Base-by-base conservation (phyloP, 2,888 invertebrate genomes). In the Hypena proboscidalis region DNA sequence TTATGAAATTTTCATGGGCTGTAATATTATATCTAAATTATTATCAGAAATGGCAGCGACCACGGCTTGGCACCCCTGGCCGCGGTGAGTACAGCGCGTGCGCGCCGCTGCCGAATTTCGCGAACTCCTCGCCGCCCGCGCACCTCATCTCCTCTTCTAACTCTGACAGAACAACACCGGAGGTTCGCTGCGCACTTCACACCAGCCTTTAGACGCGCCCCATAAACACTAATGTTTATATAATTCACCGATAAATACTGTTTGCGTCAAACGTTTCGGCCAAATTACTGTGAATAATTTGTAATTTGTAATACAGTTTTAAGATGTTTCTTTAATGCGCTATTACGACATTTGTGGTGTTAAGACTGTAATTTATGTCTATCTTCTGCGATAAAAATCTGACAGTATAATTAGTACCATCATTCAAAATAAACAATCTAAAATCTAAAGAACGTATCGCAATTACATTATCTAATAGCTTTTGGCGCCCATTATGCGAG, bases 31-130 rank as follows among this genome's bases (percentile, higher is more conserved):
- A 7, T n/a, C n/a, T n/a, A 13, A 8, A 34, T 9, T 20, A 21
- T 36, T 21, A 4, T 26, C 36, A 39, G 35, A 35, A 42, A 47
- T 49, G 27, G 59, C 54, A 52, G 45, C 52, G 57, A 61, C 68
- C 70, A 53, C 32, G 48, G 61, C 60, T 70, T 47, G 45, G 48
- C 61, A 51, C 69, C 74, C 75, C 78, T 19, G 58, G 30, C 37
- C 27, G 33, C 32, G 34, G 9, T 11, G 39, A 46, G 65, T 58
- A 58, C 46, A 61, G 64, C 73, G 70, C 74, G 68, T 69, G 70
- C 67, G 62, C 58, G 34, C 34, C 54, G 68, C 75, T 70, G 77
- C 78, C 79, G 76, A 79, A 79, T 73, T 78, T 76, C 62, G 70
- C 71, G 62, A 65, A n/a, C 8, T 11, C 43, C 33, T 45, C 38